Conservation (phyloP, 2,113 vertebrate genomes). For the Recurvirostra avosetta region DNA sequence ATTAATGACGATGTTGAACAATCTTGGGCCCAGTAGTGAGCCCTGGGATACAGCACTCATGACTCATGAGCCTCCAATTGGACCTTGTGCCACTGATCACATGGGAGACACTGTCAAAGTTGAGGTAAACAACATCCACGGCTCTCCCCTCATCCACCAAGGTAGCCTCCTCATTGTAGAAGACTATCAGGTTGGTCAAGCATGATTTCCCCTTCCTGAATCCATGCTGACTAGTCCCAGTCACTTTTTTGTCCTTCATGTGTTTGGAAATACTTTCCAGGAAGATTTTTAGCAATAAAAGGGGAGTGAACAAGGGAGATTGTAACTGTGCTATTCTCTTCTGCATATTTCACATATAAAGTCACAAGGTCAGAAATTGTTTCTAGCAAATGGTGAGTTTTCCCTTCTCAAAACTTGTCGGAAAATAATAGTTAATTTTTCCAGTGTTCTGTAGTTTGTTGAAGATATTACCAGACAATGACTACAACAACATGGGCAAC, state of each 20-base stretch:
- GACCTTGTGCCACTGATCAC: background rate
- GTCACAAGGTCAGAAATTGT: background rate
- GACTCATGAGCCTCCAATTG: background rate
- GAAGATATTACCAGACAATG: background rate
- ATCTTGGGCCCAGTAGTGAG: background rate
- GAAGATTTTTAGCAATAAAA: background rate
- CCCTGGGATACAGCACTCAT: background rate
- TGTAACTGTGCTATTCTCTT: background rate
- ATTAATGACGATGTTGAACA: background rate
- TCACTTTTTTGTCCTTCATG: background rate
- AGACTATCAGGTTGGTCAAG: background rate
- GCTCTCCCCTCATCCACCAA: background rate
- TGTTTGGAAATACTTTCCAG: background rate
- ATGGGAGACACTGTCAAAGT: background rate
- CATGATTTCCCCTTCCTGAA: background rate
- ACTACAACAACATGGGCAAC: background rate
- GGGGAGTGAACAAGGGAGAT: background rate
- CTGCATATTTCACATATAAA: background rate
- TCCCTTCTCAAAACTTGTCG: background rate
- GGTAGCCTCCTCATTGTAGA: background rate
- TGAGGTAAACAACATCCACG: accelerated
- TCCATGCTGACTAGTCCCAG: background rate
- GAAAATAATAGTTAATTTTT: background rate
- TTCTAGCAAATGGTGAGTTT: background rate
- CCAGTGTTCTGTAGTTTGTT: background rate